Evolutionary conservation across 1,140 invertebrate species (phyloP).

Genomic region (Acyrthosiphon pisum): DNA sequence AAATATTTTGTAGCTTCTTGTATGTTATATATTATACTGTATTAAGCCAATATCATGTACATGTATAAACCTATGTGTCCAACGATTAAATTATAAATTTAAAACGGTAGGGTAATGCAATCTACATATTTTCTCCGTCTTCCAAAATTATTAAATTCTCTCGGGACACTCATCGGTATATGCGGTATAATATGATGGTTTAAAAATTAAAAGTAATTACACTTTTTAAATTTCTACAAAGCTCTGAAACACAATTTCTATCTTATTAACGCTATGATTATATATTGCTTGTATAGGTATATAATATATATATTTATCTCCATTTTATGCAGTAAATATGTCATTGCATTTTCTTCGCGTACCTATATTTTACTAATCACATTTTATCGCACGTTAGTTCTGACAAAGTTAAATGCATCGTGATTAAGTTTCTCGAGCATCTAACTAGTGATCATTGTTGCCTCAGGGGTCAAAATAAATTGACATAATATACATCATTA

Average conservation of each 20-base stretch:
- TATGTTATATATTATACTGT: too few relatives aligned
- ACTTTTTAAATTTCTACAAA: background rate
- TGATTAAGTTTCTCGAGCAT: slow-evolving; percentile 6
- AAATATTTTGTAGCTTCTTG: background rate
- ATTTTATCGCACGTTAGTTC: background rate
- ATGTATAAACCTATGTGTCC: background rate
- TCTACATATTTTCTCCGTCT: background rate
- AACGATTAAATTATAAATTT: background rate
- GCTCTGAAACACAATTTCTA: background rate
- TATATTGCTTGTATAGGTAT: background rate
- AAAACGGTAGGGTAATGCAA: background rate
- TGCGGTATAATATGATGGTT: background rate
- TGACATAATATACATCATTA: background rate
- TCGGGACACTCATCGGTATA: background rate
- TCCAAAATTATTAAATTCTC: background rate
- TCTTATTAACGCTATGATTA: background rate
- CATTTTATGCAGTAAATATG: background rate
- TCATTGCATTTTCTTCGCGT: background rate
- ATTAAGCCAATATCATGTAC: too few relatives aligned
- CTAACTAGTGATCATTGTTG: background rate
- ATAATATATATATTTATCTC: background rate
- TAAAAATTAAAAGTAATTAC: background rate
- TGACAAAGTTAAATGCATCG: background rate
- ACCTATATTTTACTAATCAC: background rate
- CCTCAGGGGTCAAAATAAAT: slow-evolving; percentile 17